Evolutionary conservation across 2,888 invertebrate species (phyloP).

Genomic region (Campopleginae sp.): DNA sequence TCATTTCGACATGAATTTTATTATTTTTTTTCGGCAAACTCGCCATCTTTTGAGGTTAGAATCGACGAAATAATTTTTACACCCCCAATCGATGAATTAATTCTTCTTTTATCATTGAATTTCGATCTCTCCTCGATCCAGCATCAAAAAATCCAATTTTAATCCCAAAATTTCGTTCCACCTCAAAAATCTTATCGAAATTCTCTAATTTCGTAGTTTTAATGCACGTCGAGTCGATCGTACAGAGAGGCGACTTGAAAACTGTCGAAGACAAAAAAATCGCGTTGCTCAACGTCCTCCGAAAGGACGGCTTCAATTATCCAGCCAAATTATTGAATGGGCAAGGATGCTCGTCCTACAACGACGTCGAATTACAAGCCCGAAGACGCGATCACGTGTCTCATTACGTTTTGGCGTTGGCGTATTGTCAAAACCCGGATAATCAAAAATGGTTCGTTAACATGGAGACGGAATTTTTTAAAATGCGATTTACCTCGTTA

Average conservation of each 20-base stretch:
- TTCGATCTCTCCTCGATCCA: too few relatives aligned
- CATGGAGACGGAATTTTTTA: constrained; percentile 96
- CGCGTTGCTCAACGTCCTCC: constrained; percentile 88
- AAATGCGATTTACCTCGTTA: constrained; percentile 90
- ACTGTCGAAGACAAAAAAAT: constrained; percentile 88
- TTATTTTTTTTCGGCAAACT: background rate
- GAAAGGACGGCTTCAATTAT: constrained; percentile 88
- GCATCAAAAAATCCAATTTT: background rate
- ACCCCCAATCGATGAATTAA: too few relatives aligned
- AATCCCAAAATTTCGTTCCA: background rate
- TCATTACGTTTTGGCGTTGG: constrained; percentile 96
- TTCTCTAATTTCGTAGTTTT: constrained; percentile 85
- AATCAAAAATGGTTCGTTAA: constrained; percentile 94
- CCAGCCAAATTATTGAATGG: constrained; percentile 87
- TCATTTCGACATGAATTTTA: background rate
- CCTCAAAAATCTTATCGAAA: background rate
- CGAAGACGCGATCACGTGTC: constrained; percentile 94
- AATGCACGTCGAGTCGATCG: constrained; percentile 90
- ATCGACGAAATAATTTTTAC: background rate
- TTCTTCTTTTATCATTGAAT: too few relatives aligned
- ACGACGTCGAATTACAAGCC: constrained; percentile 88
- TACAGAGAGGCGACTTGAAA: constrained; percentile 86
- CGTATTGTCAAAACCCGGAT: constrained; percentile 95
- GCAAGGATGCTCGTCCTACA: constrained; percentile 85
- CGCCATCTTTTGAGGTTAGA: background rate